phyloP scores from a whole-genome alignment of 2,113 vertebrate genomes.

The Xenopus borealis region DNA sequence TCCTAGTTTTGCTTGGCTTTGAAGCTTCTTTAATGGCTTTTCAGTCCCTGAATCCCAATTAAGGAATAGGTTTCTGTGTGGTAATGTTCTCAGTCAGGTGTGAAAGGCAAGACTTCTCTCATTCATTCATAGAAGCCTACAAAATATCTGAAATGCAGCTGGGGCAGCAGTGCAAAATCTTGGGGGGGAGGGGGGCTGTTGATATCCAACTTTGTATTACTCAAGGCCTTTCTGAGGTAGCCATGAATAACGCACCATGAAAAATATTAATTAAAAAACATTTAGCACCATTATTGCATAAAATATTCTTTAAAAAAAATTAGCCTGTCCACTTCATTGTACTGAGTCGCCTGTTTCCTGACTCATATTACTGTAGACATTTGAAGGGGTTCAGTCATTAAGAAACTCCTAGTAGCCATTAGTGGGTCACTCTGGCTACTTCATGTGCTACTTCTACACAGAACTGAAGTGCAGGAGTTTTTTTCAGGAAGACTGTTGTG shows the following conservation, averaged over 20 bases:
- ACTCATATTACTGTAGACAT: neutral
- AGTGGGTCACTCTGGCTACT: slow-evolving; percentile 7
- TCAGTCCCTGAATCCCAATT: too few species aligned
- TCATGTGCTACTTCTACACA: slow-evolving; percentile 30
- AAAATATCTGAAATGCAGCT: neutral
- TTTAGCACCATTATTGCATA: slow-evolving; percentile 72
- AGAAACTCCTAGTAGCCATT: slow-evolving; percentile 1
- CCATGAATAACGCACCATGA: slow-evolving; percentile 57
- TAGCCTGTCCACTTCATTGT: slow-evolving; percentile 7
- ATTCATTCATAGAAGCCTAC: neutral
- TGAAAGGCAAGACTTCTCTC: neutral
- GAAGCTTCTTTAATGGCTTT: too few species aligned
- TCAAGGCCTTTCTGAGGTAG: slow-evolving; percentile 72
- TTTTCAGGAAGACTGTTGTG: neutral
- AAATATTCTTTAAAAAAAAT: slow-evolving; percentile 38
- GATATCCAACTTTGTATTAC: slow-evolving; percentile 3
- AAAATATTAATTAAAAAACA: slow-evolving; percentile 45
- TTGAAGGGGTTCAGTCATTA: slow-evolving; percentile 16
- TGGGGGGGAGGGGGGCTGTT: neutral
- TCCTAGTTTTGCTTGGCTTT: too few species aligned
- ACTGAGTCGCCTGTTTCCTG: slow-evolving; percentile 5
- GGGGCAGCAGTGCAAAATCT: neutral
- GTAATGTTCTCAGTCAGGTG: neutral
- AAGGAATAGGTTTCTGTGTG: too few species aligned
- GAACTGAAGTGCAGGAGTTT: neutral